Conservation (phyloP, 2,797 vertebrate genomes). For the Epinephelus malabaricus region DNA sequence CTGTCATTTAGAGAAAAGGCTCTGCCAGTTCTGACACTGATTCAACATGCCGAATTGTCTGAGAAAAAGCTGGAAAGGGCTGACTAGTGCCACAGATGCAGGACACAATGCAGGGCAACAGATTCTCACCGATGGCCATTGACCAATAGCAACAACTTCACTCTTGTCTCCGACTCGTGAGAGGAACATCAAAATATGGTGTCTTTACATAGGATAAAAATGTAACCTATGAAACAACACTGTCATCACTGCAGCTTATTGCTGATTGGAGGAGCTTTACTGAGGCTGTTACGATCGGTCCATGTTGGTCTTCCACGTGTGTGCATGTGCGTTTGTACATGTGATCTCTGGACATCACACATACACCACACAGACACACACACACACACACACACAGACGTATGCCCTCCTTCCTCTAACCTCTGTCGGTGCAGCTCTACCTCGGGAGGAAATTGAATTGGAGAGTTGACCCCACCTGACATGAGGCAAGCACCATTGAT, state of each 20-base stretch:
- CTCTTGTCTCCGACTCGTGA: no score
- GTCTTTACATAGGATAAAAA: neutral
- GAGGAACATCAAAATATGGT: no score
- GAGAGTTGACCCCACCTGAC: constrained; percentile 81
- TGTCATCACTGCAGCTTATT: neutral
- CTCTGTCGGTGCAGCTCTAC: constrained; percentile 55
- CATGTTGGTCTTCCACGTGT: neutral
- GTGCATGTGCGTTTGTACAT: constrained; percentile 1
- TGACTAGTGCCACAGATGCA: no score
- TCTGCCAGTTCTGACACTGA: no score
- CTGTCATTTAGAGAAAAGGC: no score
- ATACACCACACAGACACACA: constrained; percentile 12
- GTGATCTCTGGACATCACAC: constrained; percentile 15
- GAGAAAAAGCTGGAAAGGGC: no score
- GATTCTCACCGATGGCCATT: no score
- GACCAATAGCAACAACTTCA: no score
- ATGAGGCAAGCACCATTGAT: constrained; percentile 83
- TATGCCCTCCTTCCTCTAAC: constrained; percentile 24
- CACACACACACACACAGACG: constrained; percentile 25
- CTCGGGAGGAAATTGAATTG: constrained; percentile 85
- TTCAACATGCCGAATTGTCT: no score
- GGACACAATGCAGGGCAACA: no score
- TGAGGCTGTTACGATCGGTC: constrained; percentile 3
- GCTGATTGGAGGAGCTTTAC: constrained; percentile 17
- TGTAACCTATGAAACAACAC: neutral